phyloP scores from a whole-genome alignment of 2,888 invertebrate species.

The Cantharis lateralis region DNA sequence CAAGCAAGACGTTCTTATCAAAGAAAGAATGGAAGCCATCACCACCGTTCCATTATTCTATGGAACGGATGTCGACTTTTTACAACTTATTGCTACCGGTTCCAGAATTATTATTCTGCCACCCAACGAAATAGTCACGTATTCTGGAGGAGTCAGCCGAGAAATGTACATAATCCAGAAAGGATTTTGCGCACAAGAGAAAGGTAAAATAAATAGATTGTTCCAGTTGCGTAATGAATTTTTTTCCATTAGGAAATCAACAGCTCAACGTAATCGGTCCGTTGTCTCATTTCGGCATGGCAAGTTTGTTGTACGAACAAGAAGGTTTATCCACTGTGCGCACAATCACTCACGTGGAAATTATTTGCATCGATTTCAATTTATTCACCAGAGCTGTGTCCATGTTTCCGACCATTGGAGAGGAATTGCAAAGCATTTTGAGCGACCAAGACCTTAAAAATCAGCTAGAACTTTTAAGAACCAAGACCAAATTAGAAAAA shows the following conservation, averaged over 20 bases:
- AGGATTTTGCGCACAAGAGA: conserved; percentile 58
- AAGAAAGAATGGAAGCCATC: conserved; percentile 58
- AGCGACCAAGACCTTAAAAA: neutral
- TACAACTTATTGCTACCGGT: conserved; percentile 44
- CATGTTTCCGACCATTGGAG: conserved; percentile 59
- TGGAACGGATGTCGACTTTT: conserved; percentile 52
- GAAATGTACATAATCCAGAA: conserved; percentile 61
- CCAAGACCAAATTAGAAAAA: neutral
- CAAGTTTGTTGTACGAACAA: conserved; percentile 58
- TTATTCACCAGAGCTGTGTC: conserved; percentile 53
- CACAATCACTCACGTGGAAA: conserved; percentile 60
- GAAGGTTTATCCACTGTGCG: conserved; percentile 58
- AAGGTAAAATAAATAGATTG: conserved; percentile 41
- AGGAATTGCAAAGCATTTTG: conserved; percentile 43
- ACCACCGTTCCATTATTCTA: conserved; percentile 58
- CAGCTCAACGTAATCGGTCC: conserved; percentile 51
- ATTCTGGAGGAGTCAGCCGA: conserved; percentile 59
- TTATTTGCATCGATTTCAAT: conserved; percentile 38
- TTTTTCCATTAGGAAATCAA: neutral
- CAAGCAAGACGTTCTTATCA: conserved; percentile 58
- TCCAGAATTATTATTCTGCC: conserved; percentile 58
- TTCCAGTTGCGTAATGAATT: neutral
- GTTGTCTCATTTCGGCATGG: conserved; percentile 57
- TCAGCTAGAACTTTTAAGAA: neutral
- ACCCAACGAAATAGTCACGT: conserved; percentile 60